Evolutionary conservation across 2,888 invertebrate species (phyloP).

Genomic region (Escarpia spicata): DNA sequence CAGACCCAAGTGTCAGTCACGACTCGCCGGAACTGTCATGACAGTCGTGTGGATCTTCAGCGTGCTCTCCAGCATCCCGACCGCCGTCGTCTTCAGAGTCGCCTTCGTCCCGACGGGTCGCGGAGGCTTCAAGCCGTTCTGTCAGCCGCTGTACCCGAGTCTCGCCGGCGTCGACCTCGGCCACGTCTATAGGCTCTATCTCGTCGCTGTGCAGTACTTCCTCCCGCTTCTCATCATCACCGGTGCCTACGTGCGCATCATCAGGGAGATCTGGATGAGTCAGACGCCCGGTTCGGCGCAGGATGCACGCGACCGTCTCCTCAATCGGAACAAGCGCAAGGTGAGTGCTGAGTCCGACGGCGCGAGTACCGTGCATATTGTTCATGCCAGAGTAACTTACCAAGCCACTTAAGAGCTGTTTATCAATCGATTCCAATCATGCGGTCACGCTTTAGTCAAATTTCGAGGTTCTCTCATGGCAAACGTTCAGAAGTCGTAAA

Average conservation of each 20-base stretch:
- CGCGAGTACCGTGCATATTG: no score
- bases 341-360: constrained; percentile 66
- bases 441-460: neutral
- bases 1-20: constrained; percentile 76
- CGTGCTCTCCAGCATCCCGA: constrained; percentile 71
- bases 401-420: neutral
- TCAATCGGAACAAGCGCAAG: constrained; percentile 85
- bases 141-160: constrained; percentile 48
- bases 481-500: neutral
- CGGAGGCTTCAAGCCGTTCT: constrained; percentile 55
- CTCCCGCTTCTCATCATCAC: constrained; percentile 84
- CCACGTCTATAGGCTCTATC: constrained; percentile 60
- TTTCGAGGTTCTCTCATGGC: neutral
- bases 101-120: constrained; percentile 28
- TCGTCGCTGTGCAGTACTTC: constrained; percentile 73
- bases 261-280: constrained; percentile 81
- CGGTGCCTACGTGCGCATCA: constrained; percentile 84
- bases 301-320: constrained; percentile 80
- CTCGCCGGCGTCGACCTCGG: constrained; percentile 49
- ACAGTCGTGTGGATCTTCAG: constrained; percentile 80
- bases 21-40: constrained; percentile 79
- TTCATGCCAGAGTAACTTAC: neutral
- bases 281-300: constrained; percentile 83
- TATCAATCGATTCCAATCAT: neutral
- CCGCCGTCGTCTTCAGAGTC: constrained; percentile 67